These are phyloP conservation scores for Unio pictorum DNA, from an alignment of 2,888 invertebrate genomes.

Conservation along the genomic window DNA sequence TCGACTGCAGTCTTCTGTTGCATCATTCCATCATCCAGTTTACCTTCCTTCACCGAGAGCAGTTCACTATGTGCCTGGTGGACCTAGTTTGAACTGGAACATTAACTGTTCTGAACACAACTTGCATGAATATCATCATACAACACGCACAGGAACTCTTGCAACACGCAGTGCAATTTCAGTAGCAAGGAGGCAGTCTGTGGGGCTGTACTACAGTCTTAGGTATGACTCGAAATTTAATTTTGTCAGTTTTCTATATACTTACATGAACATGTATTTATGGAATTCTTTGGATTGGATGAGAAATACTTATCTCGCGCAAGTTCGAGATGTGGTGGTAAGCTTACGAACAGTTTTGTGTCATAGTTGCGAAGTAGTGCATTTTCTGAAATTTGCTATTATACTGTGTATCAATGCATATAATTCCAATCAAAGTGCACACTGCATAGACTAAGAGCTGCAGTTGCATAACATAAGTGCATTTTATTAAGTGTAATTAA, in stretches of 20 bases:
- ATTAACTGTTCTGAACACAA: not conserved
- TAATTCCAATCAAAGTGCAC: too few relatives aligned
- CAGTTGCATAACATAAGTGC: too few relatives aligned
- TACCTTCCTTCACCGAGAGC: too few relatives aligned
- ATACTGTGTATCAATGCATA: too few relatives aligned
- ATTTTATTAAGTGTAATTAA: too few relatives aligned
- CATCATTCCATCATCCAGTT: slow-evolving; percentile 62
- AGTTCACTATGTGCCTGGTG: too few relatives aligned
- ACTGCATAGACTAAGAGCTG: too few relatives aligned
- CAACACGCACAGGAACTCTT: slow-evolving; percentile 11
- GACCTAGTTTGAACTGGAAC: not conserved
- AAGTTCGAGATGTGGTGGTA: too few relatives aligned
- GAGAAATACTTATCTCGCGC: too few relatives aligned
- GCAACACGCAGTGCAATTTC: slow-evolving; percentile 28
- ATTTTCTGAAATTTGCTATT: too few relatives aligned
- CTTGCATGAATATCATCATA: slow-evolving; percentile 1
- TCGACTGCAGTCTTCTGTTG: slow-evolving; percentile 92
- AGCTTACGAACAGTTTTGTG: too few relatives aligned
- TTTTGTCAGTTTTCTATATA: not conserved
- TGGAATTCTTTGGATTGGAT: not conserved
- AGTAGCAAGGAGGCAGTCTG: slow-evolving; percentile 32
- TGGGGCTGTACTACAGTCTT: slow-evolving; percentile 65
- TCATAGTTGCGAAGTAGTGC: too few relatives aligned
- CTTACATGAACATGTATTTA: not conserved
- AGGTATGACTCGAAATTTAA: slow-evolving; percentile 45